phyloP scores from a whole-genome alignment of 2,797 vertebrate species.

The Selene dorsalis region DNA sequence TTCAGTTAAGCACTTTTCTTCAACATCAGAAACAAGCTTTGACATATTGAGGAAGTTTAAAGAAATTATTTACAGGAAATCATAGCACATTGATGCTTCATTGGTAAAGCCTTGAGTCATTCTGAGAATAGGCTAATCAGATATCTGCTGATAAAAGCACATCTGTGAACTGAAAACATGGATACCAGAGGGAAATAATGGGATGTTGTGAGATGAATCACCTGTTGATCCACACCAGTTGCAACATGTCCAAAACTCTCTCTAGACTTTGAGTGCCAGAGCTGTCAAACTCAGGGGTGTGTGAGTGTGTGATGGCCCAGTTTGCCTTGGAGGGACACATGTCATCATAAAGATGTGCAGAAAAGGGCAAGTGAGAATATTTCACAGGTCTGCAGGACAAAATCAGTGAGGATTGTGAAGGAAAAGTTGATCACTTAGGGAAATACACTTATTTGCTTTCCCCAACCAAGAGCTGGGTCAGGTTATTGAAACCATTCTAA shows the following conservation, averaged over 20 bases:
- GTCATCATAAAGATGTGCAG: background rate
- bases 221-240: conserved; percentile 43
- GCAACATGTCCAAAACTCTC: conserved; percentile 50
- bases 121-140: background rate
- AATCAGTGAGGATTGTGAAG: conserved; percentile 1
- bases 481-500: too few species aligned
- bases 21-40: background rate
- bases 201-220: conserved; percentile 8
- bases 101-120: background rate
- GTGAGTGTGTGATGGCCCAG: background rate
- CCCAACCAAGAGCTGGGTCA: background rate
- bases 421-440: background rate
- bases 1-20: background rate
- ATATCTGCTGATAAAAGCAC: background rate
- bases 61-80: background rate
- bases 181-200: background rate
- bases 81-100: background rate
- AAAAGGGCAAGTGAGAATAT: background rate
- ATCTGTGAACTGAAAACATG: background rate
- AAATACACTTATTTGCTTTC: background rate
- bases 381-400: background rate
- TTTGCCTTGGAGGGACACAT: background rate
- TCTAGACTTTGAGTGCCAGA: conserved; percentile 42
- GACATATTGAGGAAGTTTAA: background rate
- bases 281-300: conserved; percentile 24